Percentiles rank a stretch among this genome's conserved stretches.
phyloP scores from a whole-genome alignment of 1,140 invertebrate species.

The Nebria ingens region DNA sequence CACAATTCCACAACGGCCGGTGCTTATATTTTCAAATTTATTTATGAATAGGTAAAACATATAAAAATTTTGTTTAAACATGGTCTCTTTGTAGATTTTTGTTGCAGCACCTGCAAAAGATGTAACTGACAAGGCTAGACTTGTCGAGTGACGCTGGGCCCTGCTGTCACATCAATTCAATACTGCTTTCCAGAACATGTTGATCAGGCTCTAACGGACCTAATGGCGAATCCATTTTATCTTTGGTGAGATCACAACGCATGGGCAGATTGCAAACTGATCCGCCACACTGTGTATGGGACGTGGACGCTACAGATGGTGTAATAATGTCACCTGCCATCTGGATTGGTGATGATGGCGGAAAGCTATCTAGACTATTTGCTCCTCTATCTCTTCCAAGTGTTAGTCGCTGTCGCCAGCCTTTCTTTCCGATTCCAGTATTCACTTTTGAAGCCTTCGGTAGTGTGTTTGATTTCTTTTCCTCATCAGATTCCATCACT shows the following conservation, averaged over 20 bases:
- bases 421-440: constrained; percentile 20
- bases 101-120: constrained; percentile 2
- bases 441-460: constrained; percentile 26
- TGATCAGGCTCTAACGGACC: background rate
- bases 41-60: background rate
- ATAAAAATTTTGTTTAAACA: constrained; percentile 1
- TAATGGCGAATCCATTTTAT: background rate
- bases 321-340: background rate
- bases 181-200: background rate
- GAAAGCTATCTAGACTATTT: background rate
- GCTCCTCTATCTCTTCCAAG: background rate
- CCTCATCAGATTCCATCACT: constrained; percentile 23
- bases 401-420: constrained; percentile 25
- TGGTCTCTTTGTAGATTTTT: background rate
- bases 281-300: background rate
- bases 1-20: background rate
- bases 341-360: background rate
- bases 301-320: background rate
- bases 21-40: background rate
- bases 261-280: background rate
- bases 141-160: background rate
- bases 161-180: background rate
- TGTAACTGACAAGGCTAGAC: background rate
- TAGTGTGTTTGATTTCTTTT: constrained; percentile 27
- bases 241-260: background rate